Conservation (phyloP, 2,797 vertebrate species). For the Hoplostethus atlanticus region DNA sequence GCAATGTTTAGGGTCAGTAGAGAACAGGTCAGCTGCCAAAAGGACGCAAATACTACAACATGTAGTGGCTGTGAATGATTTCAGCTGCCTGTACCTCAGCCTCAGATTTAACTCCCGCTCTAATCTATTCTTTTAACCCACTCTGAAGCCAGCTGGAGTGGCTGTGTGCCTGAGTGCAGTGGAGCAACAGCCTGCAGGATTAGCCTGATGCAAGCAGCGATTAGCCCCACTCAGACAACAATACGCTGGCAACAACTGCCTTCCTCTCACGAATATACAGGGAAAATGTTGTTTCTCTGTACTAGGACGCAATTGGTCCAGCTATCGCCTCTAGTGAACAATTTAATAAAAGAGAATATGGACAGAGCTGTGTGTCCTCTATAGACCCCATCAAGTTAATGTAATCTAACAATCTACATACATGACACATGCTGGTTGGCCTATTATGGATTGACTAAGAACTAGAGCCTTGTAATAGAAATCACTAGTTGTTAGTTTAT, state of each 20-base stretch:
- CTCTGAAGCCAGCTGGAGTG: neutral
- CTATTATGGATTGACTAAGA: neutral
- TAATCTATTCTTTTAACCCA: neutral
- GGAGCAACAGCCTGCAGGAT: conserved; percentile 10
- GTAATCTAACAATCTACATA: neutral
- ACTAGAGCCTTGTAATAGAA: neutral
- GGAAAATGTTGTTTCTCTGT: neutral
- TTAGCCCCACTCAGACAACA: conserved; percentile 57
- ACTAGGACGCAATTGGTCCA: neutral
- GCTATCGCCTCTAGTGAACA: neutral
- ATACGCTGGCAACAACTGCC: conserved; percentile 17
- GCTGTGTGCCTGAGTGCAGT: neutral
- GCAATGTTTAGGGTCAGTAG: neutral
- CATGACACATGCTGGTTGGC: neutral
- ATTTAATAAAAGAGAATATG: no score
- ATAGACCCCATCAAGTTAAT: no score
- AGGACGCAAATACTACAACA: neutral
- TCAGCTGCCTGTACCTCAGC: neutral
- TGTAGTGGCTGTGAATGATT: neutral
- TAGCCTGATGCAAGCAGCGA: conserved; percentile 29
- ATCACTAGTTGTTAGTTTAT: no score
- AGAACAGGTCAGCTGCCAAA: neutral
- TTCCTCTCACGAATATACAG: neutral
- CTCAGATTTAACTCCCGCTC: neutral
- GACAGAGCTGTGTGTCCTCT: neutral